These are phyloP conservation scores for Punctoribates punctum DNA, from an alignment of 2,888 invertebrate species.

Conservation along the genomic window DNA sequence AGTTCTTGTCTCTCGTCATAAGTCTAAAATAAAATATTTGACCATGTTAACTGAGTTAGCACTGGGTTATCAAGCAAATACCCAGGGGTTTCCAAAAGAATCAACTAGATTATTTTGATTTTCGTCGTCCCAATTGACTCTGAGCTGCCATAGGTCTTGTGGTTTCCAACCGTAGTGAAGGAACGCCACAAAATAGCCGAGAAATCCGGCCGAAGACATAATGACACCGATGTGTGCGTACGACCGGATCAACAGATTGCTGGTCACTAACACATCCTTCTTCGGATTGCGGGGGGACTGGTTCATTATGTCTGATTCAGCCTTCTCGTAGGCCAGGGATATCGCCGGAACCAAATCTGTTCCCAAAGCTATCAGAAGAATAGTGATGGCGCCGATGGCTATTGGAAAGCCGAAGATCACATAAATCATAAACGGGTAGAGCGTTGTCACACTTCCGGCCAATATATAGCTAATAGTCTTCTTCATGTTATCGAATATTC, in stretches of 20 bases:
- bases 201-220: conserved; percentile 60
- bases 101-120: neutral
- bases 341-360: conserved; percentile 56
- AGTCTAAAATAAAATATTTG: conserved; percentile 45
- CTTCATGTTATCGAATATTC: conserved; percentile 45
- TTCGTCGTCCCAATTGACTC: neutral
- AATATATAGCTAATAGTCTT: conserved; percentile 54
- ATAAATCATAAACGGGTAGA: conserved; percentile 55
- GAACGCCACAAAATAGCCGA: conserved; percentile 99
- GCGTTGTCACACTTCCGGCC: conserved; percentile 55
- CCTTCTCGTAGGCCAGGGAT: conserved; percentile 54
- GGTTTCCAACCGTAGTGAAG: conserved; percentile 95
- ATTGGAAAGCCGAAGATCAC: conserved; percentile 54
- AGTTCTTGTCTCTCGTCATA: conserved; percentile 55
- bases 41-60: too few relatives aligned
- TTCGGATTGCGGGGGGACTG: conserved; percentile 58
- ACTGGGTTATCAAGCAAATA: neutral
- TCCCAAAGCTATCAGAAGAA: conserved; percentile 55
- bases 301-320: conserved; percentile 58
- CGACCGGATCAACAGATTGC: conserved; percentile 78
- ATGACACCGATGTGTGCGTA: conserved; percentile 78
- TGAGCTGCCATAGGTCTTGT: conserved; percentile 45
- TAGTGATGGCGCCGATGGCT: conserved; percentile 54
- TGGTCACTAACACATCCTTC: conserved; percentile 57
- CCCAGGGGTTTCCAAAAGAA: neutral